Conservation (phyloP, 2,113 vertebrate species). For the Neotoma lepida region DNA sequence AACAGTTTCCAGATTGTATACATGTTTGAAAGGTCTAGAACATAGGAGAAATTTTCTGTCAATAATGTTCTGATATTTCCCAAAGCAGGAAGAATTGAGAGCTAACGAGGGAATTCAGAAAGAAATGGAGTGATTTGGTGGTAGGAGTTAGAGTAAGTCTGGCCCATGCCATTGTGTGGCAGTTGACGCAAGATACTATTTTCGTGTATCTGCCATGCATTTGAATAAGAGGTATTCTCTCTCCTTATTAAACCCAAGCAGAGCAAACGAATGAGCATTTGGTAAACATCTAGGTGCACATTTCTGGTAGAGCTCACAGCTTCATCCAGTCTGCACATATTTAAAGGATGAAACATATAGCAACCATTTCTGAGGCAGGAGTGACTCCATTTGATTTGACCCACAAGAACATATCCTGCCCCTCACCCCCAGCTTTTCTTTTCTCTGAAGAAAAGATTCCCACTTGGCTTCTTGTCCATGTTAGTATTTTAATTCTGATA, state of each 20-base stretch:
- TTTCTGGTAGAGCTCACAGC: neutral
- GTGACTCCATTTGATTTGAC: neutral
- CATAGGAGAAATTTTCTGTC: neutral
- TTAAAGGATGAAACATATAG: slow-evolving; percentile 17
- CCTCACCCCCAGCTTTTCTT: neutral
- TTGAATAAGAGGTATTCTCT: neutral
- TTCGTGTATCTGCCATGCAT: neutral
- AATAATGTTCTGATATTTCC: neutral
- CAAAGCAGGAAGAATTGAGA: neutral
- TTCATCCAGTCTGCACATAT: neutral
- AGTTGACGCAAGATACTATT: neutral
- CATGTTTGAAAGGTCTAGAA: slow-evolving; percentile 38
- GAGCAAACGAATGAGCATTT: neutral
- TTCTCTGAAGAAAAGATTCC: neutral
- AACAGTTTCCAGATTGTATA: neutral
- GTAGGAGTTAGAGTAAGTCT: neutral
- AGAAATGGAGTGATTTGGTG: neutral
- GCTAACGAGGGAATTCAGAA: neutral
- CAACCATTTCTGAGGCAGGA: neutral
- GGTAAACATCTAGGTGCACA: neutral
- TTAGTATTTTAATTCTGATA: slow-evolving; percentile 53
- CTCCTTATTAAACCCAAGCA: slow-evolving; percentile 10
- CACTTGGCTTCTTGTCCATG: neutral
- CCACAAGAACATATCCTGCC: neutral
- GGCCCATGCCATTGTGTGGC: neutral